Percentiles rank a stretch among this genome's conserved stretches.
Evolutionary conservation across 2,888 invertebrate species (phyloP).

Genomic region (Dolichomitus sp.): DNA sequence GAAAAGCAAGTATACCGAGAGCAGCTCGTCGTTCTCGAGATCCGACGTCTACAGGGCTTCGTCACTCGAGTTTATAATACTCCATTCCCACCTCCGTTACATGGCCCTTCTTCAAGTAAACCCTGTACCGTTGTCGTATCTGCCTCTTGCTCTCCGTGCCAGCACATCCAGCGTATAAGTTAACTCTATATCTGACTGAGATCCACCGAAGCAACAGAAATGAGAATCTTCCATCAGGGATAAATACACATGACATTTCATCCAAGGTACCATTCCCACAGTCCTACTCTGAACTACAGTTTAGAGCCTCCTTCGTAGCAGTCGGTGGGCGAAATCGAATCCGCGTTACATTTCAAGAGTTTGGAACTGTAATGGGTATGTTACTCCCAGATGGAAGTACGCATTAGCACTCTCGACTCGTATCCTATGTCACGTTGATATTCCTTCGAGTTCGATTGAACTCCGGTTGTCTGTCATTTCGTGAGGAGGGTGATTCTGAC

Average conservation of each 20-base stretch:
- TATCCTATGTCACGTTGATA: slow-evolving; percentile 10
- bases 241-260: slow-evolving; percentile 30
- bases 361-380: slow-evolving; percentile 8
- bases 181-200: slow-evolving; percentile 43
- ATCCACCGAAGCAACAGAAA: slow-evolving; percentile 18
- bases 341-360: slow-evolving; percentile 5
- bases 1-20: slow-evolving; percentile 52
- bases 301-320: not conserved
- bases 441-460: not conserved
- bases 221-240: slow-evolving; percentile 39
- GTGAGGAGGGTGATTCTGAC: not conserved
- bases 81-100: slow-evolving; percentile 61
- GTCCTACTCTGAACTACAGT: slow-evolving; percentile 3
- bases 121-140: slow-evolving; percentile 46
- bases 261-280: slow-evolving; percentile 19
- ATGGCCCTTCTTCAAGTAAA: slow-evolving; percentile 46
- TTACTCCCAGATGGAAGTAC: not conserved
- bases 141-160: slow-evolving; percentile 11
- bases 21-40: slow-evolving; percentile 33
- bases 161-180: slow-evolving; percentile 4
- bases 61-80: slow-evolving; percentile 64
- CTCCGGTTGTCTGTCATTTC: not conserved
- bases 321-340: slow-evolving; percentile 10
- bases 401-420: slow-evolving; percentile 6
- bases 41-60: slow-evolving; percentile 44